Percentiles rank a stretch among this genome's conserved stretches.
Evolutionary conservation across 1,140 invertebrate species (phyloP).

Genomic region (Oedothorax gibbosus): DNA sequence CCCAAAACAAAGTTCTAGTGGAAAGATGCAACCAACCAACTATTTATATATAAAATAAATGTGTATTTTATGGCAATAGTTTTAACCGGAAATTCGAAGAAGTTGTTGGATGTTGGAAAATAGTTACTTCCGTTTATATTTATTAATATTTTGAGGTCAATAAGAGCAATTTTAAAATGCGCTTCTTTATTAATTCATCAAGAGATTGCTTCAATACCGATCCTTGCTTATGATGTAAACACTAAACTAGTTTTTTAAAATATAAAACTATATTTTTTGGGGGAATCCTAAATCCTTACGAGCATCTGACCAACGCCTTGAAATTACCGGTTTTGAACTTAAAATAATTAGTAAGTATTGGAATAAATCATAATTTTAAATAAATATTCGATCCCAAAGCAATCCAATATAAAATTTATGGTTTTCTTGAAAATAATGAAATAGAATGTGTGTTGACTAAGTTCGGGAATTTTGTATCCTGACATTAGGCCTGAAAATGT

Average conservation of each 20-base stretch:
- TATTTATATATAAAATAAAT: no score
- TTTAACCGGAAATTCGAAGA: constrained; percentile 54
- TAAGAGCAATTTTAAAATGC: constrained; percentile 48
- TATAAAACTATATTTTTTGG: constrained; percentile 7
- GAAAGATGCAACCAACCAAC: no score
- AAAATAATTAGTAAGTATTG: constrained; percentile 47
- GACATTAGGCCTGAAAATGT: neutral
- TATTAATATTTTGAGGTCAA: constrained; percentile 56
- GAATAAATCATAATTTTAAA: no score
- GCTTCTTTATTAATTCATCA: constrained; percentile 10
- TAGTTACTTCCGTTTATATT: constrained; percentile 57
- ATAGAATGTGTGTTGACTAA: neutral
- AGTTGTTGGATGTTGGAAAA: constrained; percentile 26
- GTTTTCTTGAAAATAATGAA: neutral
- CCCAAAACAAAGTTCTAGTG: no score
- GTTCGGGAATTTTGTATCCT: neutral
- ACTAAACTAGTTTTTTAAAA: constrained; percentile 18
- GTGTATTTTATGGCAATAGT: constrained; percentile 12
- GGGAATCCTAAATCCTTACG: neutral
- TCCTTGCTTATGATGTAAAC: neutral
- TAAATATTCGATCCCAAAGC: neutral
- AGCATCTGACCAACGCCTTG: constrained; percentile 55
- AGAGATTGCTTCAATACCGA: constrained; percentile 18
- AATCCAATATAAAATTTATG: neutral
- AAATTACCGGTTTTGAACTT: constrained; percentile 54